These are phyloP conservation scores for Epizoanthus illoricatus DNA, from an alignment of 92 coral and sea anemone genomes.

Conservation along the genomic window DNA sequence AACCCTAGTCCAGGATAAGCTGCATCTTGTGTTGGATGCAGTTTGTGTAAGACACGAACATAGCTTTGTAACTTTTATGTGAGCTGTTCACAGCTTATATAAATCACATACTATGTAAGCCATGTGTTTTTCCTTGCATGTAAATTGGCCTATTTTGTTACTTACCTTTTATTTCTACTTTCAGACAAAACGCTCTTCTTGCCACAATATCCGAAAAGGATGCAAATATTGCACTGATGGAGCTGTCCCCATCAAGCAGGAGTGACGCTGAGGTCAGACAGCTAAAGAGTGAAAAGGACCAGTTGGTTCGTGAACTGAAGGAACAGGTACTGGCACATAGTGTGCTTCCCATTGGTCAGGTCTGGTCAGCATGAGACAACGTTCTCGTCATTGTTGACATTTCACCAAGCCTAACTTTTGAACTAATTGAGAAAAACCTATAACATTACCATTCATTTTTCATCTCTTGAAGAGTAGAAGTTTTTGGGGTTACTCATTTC, in stretches of 20 bases:
- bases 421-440: no score
- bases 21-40: no score
- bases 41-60: background rate
- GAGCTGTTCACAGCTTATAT: no score
- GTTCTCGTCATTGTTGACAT: background rate
- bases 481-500: no score
- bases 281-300: constrained; percentile 93
- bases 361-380: no score
- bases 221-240: constrained; percentile 93
- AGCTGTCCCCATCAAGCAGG: constrained; percentile 83
- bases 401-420: no score
- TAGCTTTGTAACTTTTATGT: no score
- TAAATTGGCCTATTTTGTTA: background rate
- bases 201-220: constrained; percentile 98
- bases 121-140: background rate
- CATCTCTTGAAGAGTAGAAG: no score
- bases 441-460: no score
- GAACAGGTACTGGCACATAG: constrained; percentile 67
- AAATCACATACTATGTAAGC: background rate
- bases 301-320: constrained; percentile 87
- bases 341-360: background rate
- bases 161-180: constrained; percentile 20
- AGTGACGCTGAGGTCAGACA: constrained; percentile 90
- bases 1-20: no score
- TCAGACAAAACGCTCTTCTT: constrained; percentile 92